Evolutionary conservation across 2,888 invertebrate species (phyloP), one percentile per base, ranked within the genome.

Genomic region (Erpobdella octoculata): DNA sequence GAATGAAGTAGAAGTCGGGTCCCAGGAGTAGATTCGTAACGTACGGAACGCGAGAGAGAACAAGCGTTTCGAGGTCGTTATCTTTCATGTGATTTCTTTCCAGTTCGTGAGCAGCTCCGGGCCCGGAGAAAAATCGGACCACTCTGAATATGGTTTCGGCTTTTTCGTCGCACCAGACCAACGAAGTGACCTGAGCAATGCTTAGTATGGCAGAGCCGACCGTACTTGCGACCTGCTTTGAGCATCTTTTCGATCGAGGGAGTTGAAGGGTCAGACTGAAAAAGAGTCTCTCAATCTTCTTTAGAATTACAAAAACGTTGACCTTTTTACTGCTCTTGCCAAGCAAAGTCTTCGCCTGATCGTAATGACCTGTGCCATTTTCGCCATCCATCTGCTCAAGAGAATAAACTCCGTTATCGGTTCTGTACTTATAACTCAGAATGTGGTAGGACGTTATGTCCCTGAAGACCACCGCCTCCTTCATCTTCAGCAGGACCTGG

Each of bases 241-340:
- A 71, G 61, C 76, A 76, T 21, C 64, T 61, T 46, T 33, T 36
- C n/a, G 74, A 62, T 62, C 73, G 74, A 1, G 76, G 73, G n/a
- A 76, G 58, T 61, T 75, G 73, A n/a, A 76, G 35, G 6, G 73
- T 66, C 31, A 76, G 70, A 15, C 72, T 66, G 46, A 76, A 76
- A 71, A 76, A 76, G n/a, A 76, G 71, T 18, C 76, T 46, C 38
- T 76, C 76, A 33, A 76, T 64, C 67, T 75, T 75, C 61, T 73
- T 73, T 36, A 74, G 61, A 15, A 70, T 70, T n/a, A 48, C 46
- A 46, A 73, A 69, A 1, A 72, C 72, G 41, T 70, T 70, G 15
- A 71, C n/a, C 37, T 48, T 69, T 33, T 67, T 67, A n/a, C n/a
- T n/a, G 21, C 25, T 12, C 5, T 28, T 15, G 25, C 37, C 21